These are phyloP conservation scores for Rhinichthys osculus DNA, from an alignment of 2,797 vertebrate species.

Conservation along the genomic window DNA sequence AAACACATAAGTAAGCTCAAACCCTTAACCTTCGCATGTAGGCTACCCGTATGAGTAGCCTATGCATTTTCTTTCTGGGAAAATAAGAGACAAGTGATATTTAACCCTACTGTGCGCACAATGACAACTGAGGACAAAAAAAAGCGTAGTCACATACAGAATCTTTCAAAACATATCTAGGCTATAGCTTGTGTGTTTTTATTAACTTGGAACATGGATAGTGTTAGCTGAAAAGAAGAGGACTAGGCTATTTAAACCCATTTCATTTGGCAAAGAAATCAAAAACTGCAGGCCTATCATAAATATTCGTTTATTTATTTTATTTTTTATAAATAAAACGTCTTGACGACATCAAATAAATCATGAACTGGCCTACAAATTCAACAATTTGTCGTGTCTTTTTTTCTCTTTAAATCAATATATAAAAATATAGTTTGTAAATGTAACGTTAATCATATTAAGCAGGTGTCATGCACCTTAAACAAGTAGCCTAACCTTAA, in stretches of 20 bases:
- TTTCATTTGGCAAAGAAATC: background rate
- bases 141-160: conserved; percentile 7
- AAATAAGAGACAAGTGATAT: conserved; percentile 59
- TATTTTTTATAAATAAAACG: background rate
- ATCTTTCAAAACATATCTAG: background rate
- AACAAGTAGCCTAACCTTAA: background rate
- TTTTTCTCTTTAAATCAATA: background rate
- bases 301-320: background rate
- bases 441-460: background rate
- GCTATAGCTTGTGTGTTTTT: background rate
- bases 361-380: background rate
- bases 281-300: background rate
- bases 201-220: background rate
- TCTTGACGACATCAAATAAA: background rate
- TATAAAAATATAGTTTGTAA: background rate
- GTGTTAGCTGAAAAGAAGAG: background rate
- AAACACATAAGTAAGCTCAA: conserved; percentile 52
- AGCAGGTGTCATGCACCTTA: background rate
- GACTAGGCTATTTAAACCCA: background rate
- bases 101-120: conserved; percentile 49
- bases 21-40: conserved; percentile 53
- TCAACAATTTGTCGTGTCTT: background rate
- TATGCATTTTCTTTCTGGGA: conserved; percentile 65
- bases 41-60: conserved; percentile 2
- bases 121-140: conserved; percentile 19